Evolutionary conservation across 1,140 invertebrate species (phyloP).

Genomic region (Proctacanthus coquilletti): DNA sequence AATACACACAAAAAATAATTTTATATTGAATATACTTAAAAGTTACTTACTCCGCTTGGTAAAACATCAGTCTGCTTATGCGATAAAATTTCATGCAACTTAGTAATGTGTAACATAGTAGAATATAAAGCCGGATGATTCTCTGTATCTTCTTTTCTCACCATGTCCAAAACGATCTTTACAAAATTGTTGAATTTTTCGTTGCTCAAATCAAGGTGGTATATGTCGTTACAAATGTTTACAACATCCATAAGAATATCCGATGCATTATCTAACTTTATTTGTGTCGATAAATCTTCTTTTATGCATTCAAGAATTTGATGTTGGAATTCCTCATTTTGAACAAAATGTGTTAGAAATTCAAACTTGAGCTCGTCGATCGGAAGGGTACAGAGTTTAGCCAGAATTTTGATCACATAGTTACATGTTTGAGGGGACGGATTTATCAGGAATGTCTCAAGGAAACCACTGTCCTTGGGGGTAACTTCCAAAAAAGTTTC

Average conservation of each 20-base stretch:
- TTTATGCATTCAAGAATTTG: not conserved
- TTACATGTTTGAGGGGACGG: constrained; percentile 1
- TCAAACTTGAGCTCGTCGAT: constrained; percentile 27
- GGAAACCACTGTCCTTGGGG: too few relatives aligned
- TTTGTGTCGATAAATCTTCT: not conserved
- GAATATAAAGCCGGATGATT: constrained; percentile 10
- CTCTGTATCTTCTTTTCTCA: constrained; percentile 16
- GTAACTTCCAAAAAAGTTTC: too few relatives aligned
- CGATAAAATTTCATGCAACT: not conserved
- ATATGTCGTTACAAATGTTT: not conserved
- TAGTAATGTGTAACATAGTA: not conserved
- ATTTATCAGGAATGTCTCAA: too few relatives aligned
- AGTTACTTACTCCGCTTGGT: not conserved
- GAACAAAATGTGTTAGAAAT: constrained; percentile 27
- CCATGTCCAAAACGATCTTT: constrained; percentile 14
- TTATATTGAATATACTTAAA: too few relatives aligned
- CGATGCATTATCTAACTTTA: not conserved
- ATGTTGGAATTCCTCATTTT: not conserved
- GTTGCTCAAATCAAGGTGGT: too few relatives aligned
- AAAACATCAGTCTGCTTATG: not conserved
- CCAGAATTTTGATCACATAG: constrained; percentile 14
- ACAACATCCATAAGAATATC: not conserved
- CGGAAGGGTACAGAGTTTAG: constrained; percentile 23
- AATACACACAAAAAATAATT: too few relatives aligned
- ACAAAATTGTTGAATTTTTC: not conserved